Conservation (phyloP, 30 jellyfish, hydroid and myxozoan genomes). For the Hydra vulgaris region DNA sequence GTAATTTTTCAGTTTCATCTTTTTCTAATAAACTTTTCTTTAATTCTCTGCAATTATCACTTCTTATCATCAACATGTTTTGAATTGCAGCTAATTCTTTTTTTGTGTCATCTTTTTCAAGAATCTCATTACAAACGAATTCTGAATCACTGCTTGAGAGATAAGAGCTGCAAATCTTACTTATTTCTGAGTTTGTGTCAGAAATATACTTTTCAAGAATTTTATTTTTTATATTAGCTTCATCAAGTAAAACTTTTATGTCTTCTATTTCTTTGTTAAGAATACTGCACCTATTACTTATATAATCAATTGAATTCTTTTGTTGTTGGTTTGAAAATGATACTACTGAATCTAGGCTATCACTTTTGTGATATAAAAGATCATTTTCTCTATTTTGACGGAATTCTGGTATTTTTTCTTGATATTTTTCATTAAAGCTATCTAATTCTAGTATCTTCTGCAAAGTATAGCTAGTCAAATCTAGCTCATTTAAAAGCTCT, state of each 20-base stretch:
- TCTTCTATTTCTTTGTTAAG: background rate
- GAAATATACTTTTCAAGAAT: constrained; percentile 5
- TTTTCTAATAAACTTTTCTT: constrained; percentile 7
- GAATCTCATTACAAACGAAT: background rate
- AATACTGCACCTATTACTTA: background rate
- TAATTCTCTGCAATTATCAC: background rate
- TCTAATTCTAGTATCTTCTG: background rate
- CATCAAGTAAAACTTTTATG: background rate
- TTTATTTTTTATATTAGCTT: background rate
- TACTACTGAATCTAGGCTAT: background rate
- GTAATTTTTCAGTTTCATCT: constrained; percentile 6
- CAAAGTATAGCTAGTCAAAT: background rate
- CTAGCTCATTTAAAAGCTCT: constrained; percentile 10
- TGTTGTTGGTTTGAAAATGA: background rate
- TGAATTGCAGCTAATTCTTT: background rate
- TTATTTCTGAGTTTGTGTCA: background rate
- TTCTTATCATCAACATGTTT: background rate
- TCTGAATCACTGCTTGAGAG: background rate
- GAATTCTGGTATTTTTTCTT: background rate
- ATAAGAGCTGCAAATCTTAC: background rate
- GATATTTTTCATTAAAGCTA: background rate
- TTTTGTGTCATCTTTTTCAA: background rate
- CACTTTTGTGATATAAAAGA: background rate
- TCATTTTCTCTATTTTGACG: background rate
- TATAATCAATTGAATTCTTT: background rate